Evolutionary conservation across 2,113 vertebrate genomes (phyloP).

Genomic region (Peromyscus maniculatus): DNA sequence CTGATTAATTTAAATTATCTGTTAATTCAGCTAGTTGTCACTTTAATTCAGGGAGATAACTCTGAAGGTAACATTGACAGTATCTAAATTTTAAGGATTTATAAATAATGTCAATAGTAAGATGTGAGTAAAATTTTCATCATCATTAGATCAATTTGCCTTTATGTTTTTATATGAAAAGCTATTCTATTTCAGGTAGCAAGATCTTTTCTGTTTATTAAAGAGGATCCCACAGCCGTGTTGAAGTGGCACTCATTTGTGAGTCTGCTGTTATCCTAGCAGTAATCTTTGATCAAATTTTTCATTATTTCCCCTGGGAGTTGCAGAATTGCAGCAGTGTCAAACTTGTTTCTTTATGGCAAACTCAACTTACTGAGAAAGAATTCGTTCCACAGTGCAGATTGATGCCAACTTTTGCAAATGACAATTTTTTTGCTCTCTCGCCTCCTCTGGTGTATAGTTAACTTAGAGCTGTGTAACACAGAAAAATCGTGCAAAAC

Average conservation of each 20-base stretch:
- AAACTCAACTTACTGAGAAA: slow-evolving; percentile 56
- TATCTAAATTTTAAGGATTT: slow-evolving; percentile 54
- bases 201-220: slow-evolving; percentile 32
- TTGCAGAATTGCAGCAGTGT: slow-evolving; percentile 30
- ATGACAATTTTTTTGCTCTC: slow-evolving; percentile 66
- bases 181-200: not conserved
- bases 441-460: slow-evolving; percentile 38
- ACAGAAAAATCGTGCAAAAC: slow-evolving; percentile 61
- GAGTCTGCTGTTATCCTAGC: slow-evolving; percentile 52
- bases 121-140: slow-evolving; percentile 46
- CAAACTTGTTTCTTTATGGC: slow-evolving; percentile 61
- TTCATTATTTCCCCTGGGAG: slow-evolving; percentile 57
- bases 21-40: not conserved
- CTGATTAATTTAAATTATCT: slow-evolving; percentile 22
- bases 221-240: not conserved
- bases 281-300: slow-evolving; percentile 60
- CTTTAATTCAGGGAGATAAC: not conserved
- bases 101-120: slow-evolving; percentile 40
- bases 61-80: slow-evolving; percentile 10
- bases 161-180: slow-evolving; percentile 55
- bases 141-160: slow-evolving; percentile 4
- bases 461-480: slow-evolving; percentile 60
- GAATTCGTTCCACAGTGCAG: slow-evolving; percentile 50
- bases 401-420: slow-evolving; percentile 69
- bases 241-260: slow-evolving; percentile 46